Evolutionary conservation across 1,140 invertebrate species (phyloP), one percentile per base, ranked within the genome.

Genomic region (Arctopsyche grandis): DNA sequence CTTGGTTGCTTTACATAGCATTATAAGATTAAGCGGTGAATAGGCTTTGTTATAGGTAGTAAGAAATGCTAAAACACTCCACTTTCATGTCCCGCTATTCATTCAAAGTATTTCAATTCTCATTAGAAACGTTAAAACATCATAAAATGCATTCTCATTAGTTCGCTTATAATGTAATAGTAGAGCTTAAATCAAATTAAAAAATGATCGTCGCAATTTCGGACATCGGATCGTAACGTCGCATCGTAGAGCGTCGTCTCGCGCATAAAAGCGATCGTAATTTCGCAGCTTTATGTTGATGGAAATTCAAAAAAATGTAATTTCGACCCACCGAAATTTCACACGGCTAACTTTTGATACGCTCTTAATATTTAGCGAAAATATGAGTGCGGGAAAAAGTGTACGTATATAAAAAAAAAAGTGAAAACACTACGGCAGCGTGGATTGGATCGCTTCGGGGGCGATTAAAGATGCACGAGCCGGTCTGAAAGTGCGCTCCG

Each of bases 401-500:
- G n/a, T n/a, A n/a, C n/a, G n/a, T n/a, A 52, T 38, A 38, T 38
- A 52, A 52, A 46, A 46, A 46, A 12, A 46, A 46, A 52, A 16
- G 12, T 52, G 12, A 52, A 12, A 4, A 52, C 3, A 52, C 12
- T 52, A 52, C 12, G 5, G 44, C 44, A 46, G 48, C 48, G 48
- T 5, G 48, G 12, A 12, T 12, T 14, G 12, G 16, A 52, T 14
- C 10, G 48, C 48, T 52, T 16, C 48, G 48, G 10, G 12, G 69
- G 22, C 69, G 69, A 74, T 74, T 74, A 74, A 74, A 74, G 44
- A 74, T 74, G 71, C 48, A 74, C 5, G 71, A 74, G 71, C 7
- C 16, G 46, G 71, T 73, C 70, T 22, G 9, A 44, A 43, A 70
- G 69, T 70, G 69, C 69, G 69, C 69, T 19, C 38, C 16, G 22